Percentiles rank a stretch among this genome's conserved stretches.
Conservation (phyloP, 2,888 invertebrate genomes). For the Cantharis nigra region DNA sequence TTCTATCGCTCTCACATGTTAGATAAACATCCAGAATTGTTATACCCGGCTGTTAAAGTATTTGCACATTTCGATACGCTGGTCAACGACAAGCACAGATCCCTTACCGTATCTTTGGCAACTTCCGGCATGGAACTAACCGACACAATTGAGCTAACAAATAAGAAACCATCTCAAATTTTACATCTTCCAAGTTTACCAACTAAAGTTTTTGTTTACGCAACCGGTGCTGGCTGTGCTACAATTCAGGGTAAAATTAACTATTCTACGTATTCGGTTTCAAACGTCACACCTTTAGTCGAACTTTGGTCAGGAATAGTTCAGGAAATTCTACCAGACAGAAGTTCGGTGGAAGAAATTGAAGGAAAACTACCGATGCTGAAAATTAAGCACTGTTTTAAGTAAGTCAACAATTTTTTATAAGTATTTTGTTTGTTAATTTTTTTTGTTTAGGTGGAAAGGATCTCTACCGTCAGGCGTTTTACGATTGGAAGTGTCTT, state of each 20-base stretch:
- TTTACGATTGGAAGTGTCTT: constrained; percentile 63
- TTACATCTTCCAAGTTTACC: constrained; percentile 67
- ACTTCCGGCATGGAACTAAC: constrained; percentile 74
- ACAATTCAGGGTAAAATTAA: constrained; percentile 69
- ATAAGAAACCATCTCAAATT: constrained; percentile 59
- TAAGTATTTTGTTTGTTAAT: not conserved
- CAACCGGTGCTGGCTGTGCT: constrained; percentile 71
- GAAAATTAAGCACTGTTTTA: constrained; percentile 67
- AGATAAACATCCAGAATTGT: constrained; percentile 64
- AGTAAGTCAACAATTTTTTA: constrained; percentile 51
- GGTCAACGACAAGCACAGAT: constrained; percentile 65
- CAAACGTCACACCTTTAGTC: constrained; percentile 61
- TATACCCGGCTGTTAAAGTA: constrained; percentile 65
- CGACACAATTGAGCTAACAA: constrained; percentile 65
- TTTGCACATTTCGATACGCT: constrained; percentile 64
- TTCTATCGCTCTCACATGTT: constrained; percentile 70
- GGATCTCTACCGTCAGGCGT: constrained; percentile 65
- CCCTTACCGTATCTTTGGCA: constrained; percentile 68
- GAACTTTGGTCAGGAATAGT: constrained; percentile 68
- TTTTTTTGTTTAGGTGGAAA: constrained; percentile 60
- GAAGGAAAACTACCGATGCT: constrained; percentile 69
- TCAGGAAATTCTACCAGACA: constrained; percentile 66
- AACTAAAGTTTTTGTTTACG: constrained; percentile 72
- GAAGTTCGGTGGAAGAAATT: constrained; percentile 66
- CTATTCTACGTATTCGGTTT: constrained; percentile 66